Evolutionary conservation across 2,113 vertebrate genomes (phyloP).

Genomic region (Pomatorhinus ruficollis): DNA sequence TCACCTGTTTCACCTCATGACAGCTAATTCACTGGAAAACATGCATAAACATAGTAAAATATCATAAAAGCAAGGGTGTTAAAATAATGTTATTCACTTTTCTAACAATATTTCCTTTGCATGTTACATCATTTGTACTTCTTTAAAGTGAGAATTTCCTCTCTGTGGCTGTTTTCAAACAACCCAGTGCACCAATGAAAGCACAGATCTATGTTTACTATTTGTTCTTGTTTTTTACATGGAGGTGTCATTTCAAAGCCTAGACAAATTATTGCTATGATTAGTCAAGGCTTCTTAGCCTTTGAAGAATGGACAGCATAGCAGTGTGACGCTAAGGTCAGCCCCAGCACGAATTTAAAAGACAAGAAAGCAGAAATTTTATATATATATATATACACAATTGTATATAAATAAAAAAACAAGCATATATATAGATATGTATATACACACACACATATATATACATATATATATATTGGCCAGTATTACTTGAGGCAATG

Average conservation of each 20-base stretch:
- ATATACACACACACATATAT: too few relatives aligned
- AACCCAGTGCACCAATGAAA: not conserved
- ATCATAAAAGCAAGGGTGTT: not conserved
- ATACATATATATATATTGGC: not conserved
- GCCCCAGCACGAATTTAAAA: not conserved
- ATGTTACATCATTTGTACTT: not conserved
- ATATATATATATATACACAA: not conserved
- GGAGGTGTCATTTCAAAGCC: not conserved
- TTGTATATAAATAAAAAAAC: too few relatives aligned
- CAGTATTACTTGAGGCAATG: not conserved
- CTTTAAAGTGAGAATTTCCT: not conserved
- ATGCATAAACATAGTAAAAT: not conserved
- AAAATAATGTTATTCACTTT: not conserved
- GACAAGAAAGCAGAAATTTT: not conserved
- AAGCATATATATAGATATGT: too few relatives aligned
- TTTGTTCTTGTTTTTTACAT: not conserved
- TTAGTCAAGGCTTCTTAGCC: not conserved
- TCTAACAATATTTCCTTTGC: not conserved
- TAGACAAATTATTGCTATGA: not conserved
- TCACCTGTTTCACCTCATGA: not conserved
- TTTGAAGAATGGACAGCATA: not conserved
- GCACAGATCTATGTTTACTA: not conserved
- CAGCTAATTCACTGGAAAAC: not conserved
- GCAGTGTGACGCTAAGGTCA: not conserved
- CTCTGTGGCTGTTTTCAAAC: not conserved